Conservation (phyloP, 2,888 invertebrate genomes). For the Prionchulus punctatus region DNA sequence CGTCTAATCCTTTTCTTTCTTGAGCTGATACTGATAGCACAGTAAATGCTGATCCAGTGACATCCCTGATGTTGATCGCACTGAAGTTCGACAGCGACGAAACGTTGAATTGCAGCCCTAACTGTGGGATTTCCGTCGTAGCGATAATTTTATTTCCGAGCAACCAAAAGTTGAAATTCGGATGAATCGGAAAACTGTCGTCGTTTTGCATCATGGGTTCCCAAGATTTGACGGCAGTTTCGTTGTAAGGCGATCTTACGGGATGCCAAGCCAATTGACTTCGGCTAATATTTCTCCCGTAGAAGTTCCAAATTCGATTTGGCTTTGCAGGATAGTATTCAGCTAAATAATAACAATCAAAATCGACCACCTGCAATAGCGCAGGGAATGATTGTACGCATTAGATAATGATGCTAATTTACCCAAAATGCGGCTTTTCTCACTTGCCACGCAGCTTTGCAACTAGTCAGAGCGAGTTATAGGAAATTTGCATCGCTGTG, state of each 20-base stretch:
- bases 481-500: too few relatives aligned
- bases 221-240: conserved; percentile 27
- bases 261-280: conserved; percentile 14
- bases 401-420: too few relatives aligned
- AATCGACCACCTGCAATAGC: too few relatives aligned
- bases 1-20: conserved; percentile 17
- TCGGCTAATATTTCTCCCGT: conserved; percentile 27
- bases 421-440: too few relatives aligned
- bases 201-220: too few relatives aligned
- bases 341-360: too few relatives aligned
- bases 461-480: too few relatives aligned
- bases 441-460: too few relatives aligned
- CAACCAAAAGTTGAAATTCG: conserved; percentile 32
- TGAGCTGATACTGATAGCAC: conserved; percentile 30
- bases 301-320: conserved; percentile 31
- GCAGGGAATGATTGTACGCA: too few relatives aligned
- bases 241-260: conserved; percentile 28
- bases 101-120: conserved; percentile 15
- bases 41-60: conserved; percentile 21
- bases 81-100: conserved; percentile 25
- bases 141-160: conserved; percentile 21
- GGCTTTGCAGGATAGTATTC: conserved; percentile 29
- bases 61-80: conserved; percentile 26
- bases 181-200: too few relatives aligned
- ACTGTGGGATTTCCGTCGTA: conserved; percentile 19